Evolutionary conservation across 2,888 invertebrate genomes (phyloP).

Genomic region (Lampropteryx suffumata): DNA sequence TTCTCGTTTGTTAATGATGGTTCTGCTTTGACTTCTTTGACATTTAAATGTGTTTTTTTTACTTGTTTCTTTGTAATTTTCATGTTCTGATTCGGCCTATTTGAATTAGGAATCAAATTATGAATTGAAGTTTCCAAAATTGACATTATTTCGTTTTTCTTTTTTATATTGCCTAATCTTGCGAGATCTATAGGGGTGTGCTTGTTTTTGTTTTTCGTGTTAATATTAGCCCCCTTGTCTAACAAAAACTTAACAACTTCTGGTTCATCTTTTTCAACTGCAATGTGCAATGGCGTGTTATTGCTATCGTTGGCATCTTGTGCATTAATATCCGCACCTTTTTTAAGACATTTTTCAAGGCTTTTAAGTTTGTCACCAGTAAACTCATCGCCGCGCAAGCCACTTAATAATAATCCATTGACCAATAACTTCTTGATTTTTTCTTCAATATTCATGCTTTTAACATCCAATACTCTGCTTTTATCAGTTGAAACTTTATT

Average conservation of each 20-base stretch:
- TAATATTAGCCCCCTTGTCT: background rate
- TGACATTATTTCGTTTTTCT: background rate
- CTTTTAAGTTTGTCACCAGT: background rate
- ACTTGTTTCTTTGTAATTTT: no score
- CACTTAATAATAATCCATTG: constrained; percentile 10
- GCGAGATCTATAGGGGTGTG: constrained; percentile 2
- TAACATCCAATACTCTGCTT: no score
- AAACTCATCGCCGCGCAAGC: background rate
- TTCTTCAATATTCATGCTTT: background rate
- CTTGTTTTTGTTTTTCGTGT: background rate
- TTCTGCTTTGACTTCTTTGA: background rate
- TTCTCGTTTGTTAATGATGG: background rate
- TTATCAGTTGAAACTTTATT: no score
- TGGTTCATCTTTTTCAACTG: constrained; percentile 8
- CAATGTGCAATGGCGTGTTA: constrained; percentile 8
- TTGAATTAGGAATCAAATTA: no score
- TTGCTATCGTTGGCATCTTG: constrained; percentile 11
- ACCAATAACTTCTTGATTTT: constrained; percentile 4
- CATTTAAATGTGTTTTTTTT: no score
- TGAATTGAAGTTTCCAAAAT: background rate
- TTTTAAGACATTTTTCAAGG: background rate
- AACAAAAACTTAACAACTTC: constrained; percentile 1
- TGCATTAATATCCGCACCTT: constrained; percentile 12
- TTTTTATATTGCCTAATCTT: background rate
- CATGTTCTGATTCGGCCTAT: no score